Evolutionary conservation across 2,797 vertebrate genomes (phyloP).

Genomic region (Hephaestus fuliginosus): DNA sequence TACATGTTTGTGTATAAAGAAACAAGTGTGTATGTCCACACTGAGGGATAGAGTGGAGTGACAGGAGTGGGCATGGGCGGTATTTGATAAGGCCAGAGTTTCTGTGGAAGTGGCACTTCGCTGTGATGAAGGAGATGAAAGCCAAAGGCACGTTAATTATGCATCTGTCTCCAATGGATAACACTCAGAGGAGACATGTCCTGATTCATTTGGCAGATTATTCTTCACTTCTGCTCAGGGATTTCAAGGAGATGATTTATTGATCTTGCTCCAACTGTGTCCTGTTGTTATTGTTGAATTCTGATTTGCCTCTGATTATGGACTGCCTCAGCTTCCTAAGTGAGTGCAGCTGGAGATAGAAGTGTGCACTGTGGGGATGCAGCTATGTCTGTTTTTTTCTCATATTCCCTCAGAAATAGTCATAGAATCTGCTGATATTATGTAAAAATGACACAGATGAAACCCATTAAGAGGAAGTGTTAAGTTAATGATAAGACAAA

Average conservation of each 20-base stretch:
- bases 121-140: slow-evolving; percentile 71
- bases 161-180: slow-evolving; percentile 68
- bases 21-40: background rate
- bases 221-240: slow-evolving; percentile 66
- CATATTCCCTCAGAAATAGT: background rate
- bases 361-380: background rate
- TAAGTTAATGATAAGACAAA: too few relatives aligned
- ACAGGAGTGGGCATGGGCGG: slow-evolving; percentile 23
- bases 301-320: slow-evolving; percentile 58
- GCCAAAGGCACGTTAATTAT: slow-evolving; percentile 71
- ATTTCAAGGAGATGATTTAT: slow-evolving; percentile 72
- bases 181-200: slow-evolving; percentile 74
- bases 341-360: slow-evolving; percentile 45
- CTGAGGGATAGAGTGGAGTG: slow-evolving; percentile 13
- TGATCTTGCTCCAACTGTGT: slow-evolving; percentile 69
- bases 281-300: slow-evolving; percentile 59
- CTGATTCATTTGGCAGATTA: slow-evolving; percentile 70
- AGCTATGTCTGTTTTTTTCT: background rate
- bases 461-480: background rate
- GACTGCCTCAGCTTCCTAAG: slow-evolving; percentile 31
- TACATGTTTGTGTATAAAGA: slow-evolving; percentile 16
- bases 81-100: slow-evolving; percentile 56
- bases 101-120: slow-evolving; percentile 61
- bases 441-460: background rate
- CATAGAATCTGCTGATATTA: slow-evolving; percentile 6